These are phyloP conservation scores for Chiroxiphia lanceolata DNA, from an alignment of 2,797 vertebrate species.

Conservation along the genomic window DNA sequence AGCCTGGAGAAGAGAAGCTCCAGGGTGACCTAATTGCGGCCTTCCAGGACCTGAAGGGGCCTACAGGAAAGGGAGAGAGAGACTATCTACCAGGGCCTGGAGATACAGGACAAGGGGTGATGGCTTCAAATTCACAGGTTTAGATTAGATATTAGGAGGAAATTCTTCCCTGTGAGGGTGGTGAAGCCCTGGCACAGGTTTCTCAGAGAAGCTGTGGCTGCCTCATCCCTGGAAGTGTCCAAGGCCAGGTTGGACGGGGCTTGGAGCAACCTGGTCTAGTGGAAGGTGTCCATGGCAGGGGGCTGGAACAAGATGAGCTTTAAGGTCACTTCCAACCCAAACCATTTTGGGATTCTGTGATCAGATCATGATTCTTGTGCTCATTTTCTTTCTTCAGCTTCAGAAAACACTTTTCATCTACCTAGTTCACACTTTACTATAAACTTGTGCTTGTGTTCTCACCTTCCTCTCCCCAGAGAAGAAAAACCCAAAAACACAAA, in stretches of 20 bases:
- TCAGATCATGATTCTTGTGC: neutral
- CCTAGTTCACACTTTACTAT: neutral
- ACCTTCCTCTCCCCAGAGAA: neutral
- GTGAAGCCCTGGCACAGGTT: rapidly evolving
- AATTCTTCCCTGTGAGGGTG: neutral
- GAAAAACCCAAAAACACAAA: neutral
- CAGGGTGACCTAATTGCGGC: neutral
- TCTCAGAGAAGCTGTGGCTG: neutral
- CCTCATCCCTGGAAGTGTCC: neutral
- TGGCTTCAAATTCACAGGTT: neutral
- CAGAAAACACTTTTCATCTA: neutral
- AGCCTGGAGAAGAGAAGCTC: neutral
- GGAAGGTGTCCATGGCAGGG: neutral
- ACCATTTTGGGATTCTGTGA: neutral
- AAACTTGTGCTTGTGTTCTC: neutral
- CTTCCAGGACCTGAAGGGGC: neutral
- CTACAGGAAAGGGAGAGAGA: neutral
- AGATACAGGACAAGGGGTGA: neutral
- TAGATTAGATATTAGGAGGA: neutral
- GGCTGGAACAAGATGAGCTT: neutral
- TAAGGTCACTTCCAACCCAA: neutral
- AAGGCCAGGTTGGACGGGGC: rapidly evolving
- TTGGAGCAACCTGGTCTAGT: neutral
- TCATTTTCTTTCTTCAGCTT: neutral
- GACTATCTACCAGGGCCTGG: neutral